A percentile compares a stretch with the other conserved stretches of the same genome.
Evolutionary conservation across 2,113 vertebrate species (phyloP).

Genomic region (Machaerirhynchus nigripectus): DNA sequence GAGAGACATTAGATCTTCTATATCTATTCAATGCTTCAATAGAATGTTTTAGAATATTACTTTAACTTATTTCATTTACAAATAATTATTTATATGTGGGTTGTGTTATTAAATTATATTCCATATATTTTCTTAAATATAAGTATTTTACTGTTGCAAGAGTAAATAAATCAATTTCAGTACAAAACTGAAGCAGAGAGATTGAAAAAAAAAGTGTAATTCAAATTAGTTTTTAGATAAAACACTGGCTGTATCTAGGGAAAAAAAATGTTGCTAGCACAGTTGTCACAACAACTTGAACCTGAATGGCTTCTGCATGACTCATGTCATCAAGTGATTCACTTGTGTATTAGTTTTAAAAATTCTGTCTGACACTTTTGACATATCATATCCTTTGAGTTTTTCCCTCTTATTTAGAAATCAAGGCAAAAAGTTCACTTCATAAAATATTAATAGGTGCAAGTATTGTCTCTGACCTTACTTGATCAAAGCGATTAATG

Average conservation of each 20-base stretch:
- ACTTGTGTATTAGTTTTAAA: not conserved
- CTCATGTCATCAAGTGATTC: not conserved
- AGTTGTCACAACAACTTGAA: slow-evolving; percentile 39
- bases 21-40: not conserved
- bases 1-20: not conserved
- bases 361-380: slow-evolving; percentile 15
- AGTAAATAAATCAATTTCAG: not conserved
- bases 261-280: not conserved
- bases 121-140: not conserved
- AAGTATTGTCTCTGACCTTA: slow-evolving; percentile 41
- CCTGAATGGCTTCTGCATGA: not conserved
- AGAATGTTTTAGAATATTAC: not conserved
- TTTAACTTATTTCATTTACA: not conserved
- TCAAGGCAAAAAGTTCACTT: not conserved
- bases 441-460: slow-evolving; percentile 31
- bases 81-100: not conserved
- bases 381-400: slow-evolving; percentile 22
- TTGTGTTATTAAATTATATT: not conserved
- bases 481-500: slow-evolving; percentile 26
- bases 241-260: not conserved
- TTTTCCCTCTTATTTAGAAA: slow-evolving; percentile 17
- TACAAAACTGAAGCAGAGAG: not conserved
- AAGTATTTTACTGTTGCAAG: not conserved
- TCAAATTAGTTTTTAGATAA: not conserved
- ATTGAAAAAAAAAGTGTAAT: not conserved